Evolutionary conservation across 2,113 vertebrate species (phyloP).

Genomic region (Xiphias gladius): DNA sequence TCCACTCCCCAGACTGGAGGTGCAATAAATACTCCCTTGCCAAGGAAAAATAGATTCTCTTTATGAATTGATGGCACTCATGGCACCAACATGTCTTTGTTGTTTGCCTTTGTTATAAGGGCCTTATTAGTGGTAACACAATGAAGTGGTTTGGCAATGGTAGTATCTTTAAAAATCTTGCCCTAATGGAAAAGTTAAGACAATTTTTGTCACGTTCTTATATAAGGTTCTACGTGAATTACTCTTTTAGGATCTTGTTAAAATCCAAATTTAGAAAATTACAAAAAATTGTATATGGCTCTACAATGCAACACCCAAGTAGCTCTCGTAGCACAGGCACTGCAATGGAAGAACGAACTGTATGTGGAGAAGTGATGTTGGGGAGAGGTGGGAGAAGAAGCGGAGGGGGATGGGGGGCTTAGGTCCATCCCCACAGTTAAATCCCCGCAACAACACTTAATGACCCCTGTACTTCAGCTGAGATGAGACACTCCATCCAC

Average conservation of each 20-base stretch:
- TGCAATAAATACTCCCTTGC: conserved; percentile 84
- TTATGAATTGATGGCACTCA: conserved; percentile 85
- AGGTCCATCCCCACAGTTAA: conserved; percentile 67
- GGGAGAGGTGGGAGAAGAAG: not conserved
- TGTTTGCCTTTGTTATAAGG: conserved; percentile 67
- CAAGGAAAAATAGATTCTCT: conserved; percentile 78
- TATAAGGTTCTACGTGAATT: not conserved
- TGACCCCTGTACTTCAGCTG: conserved; percentile 82
- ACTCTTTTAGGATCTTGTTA: conserved; percentile 30
- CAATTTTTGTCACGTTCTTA: conserved; percentile 37
- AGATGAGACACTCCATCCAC: conserved; percentile 83
- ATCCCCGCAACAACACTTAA: conserved; percentile 80
- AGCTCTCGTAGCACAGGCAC: conserved; percentile 9
- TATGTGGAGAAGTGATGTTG: conserved; percentile 18
- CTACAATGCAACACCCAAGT: conserved; percentile 29
- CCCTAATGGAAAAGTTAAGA: conserved; percentile 59
- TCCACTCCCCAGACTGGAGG: conserved; percentile 80
- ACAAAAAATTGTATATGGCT: conserved; percentile 33
- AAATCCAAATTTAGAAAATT: conserved; percentile 52
- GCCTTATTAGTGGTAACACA: conserved; percentile 65
- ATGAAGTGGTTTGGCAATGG: conserved; percentile 60
- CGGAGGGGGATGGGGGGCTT: conserved; percentile 34
- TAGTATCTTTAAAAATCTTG: conserved; percentile 41
- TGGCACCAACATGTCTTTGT: conserved; percentile 70
- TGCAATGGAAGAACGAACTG: conserved; percentile 18